Evolutionary conservation across 2,888 invertebrate genomes (phyloP).

Genomic region (Chymomyza fuscimana): DNA sequence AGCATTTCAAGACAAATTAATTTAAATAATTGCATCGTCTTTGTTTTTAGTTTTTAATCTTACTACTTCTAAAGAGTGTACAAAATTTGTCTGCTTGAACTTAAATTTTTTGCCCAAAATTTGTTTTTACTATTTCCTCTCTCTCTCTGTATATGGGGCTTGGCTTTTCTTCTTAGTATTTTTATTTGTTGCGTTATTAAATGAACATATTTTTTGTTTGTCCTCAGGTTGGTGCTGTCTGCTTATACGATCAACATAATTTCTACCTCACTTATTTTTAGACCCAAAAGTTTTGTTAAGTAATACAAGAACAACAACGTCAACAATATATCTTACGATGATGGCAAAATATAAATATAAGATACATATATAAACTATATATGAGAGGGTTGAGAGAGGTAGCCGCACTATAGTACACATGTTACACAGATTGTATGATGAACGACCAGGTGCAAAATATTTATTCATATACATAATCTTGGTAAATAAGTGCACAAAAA

Average conservation of each 20-base stretch:
- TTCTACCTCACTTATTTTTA: constrained; percentile 59
- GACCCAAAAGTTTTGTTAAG: constrained; percentile 38
- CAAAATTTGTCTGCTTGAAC: too few relatives aligned
- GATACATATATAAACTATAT: constrained; percentile 11
- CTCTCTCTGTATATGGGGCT: not conserved
- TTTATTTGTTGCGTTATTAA: constrained; percentile 54
- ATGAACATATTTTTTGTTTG: constrained; percentile 45
- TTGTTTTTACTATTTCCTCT: too few relatives aligned
- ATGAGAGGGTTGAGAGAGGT: not conserved
- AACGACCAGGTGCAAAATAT: not conserved
- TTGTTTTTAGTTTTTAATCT: too few relatives aligned
- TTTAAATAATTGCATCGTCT: too few relatives aligned
- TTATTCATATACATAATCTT: not conserved
- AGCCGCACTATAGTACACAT: constrained; percentile 24
- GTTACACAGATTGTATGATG: constrained; percentile 32
- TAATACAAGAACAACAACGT: constrained; percentile 27
- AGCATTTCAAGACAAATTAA: too few relatives aligned
- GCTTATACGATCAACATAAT: constrained; percentile 33
- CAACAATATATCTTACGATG: constrained; percentile 26
- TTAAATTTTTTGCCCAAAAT: too few relatives aligned
- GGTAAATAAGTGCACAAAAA: not conserved
- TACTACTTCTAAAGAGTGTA: too few relatives aligned
- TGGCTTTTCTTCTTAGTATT: constrained; percentile 21
- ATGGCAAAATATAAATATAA: constrained; percentile 25
- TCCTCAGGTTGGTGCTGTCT: constrained; percentile 45